A percentile compares a stretch with the other conserved stretches of the same genome.
phyloP scores from a whole-genome alignment of 2,888 invertebrate genomes.

The Aplocera efformata region DNA sequence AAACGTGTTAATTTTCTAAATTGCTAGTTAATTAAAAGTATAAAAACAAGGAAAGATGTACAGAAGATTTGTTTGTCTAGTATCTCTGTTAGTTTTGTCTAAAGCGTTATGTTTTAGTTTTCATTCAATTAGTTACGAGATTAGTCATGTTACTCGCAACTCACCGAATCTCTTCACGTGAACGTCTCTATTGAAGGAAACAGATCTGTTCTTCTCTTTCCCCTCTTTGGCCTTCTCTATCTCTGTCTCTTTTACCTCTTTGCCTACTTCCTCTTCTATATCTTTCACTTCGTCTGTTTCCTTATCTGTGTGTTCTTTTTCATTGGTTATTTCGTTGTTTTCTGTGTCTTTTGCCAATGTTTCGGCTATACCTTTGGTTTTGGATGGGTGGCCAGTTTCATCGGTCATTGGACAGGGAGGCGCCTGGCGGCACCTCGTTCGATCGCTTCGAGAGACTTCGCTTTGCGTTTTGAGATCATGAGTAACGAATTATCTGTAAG shows the following conservation, averaged over 20 bases:
- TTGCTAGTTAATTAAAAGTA: too few relatives aligned
- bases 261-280: conserved; percentile 26
- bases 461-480: conserved; percentile 62
- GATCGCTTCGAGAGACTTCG: conserved; percentile 45
- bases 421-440: conserved; percentile 64
- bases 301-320: conserved; percentile 8
- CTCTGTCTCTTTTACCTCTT: conserved; percentile 38
- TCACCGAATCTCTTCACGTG: conserved; percentile 94
- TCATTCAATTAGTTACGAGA: too few relatives aligned
- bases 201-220: conserved; percentile 78
- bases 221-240: conserved; percentile 71
- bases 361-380: conserved; percentile 59
- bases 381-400: conserved; percentile 64
- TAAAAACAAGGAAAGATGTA: too few relatives aligned
- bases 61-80: too few relatives aligned
- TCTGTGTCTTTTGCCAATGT: conserved; percentile 13
- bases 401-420: conserved; percentile 71
- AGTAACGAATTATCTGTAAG: conserved; percentile 67
- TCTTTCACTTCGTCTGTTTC: conserved; percentile 29
- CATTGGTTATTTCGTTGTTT: conserved; percentile 2
- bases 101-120: too few relatives aligned
- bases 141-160: conserved; percentile 39
- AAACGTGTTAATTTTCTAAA: too few relatives aligned
- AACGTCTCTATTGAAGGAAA: conserved; percentile 94
- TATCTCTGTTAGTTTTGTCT: too few relatives aligned